These are phyloP conservation scores for Macropis europaea DNA, from an alignment of 2,888 invertebrate species.

Conservation along the genomic window DNA sequence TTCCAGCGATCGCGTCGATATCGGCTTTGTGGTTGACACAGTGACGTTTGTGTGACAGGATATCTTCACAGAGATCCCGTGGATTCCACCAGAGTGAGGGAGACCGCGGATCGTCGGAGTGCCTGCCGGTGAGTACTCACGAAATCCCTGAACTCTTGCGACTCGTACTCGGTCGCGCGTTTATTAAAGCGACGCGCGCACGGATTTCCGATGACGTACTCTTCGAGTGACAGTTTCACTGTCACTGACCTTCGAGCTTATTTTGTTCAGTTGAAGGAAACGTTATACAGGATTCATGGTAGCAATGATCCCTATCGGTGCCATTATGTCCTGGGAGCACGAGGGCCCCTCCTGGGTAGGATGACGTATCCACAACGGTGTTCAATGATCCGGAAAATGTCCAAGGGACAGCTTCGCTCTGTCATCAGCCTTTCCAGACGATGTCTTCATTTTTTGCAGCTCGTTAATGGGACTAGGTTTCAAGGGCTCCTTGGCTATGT, in stretches of 20 bases:
- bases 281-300: no score
- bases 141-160: no score
- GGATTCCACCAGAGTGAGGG: constrained; percentile 21
- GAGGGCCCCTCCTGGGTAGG: constrained; percentile 13
- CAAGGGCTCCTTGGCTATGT: background rate
- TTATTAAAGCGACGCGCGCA: no score
- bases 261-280: no score
- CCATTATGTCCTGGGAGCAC: no score
- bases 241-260: no score
- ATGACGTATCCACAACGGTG: constrained; percentile 48
- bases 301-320: no score
- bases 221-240: no score
- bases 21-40: constrained; percentile 30
- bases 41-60: constrained; percentile 51
- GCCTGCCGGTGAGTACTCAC: constrained; percentile 47
- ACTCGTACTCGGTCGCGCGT: no score
- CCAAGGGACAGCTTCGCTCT: constrained; percentile 31
- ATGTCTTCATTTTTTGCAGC: constrained; percentile 24
- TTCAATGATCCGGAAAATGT: constrained; percentile 57
- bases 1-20: constrained; percentile 5
- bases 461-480: no score
- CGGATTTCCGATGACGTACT: no score
- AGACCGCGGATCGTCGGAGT: constrained; percentile 17
- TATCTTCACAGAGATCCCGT: constrained; percentile 22
- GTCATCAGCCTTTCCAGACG: constrained; percentile 29